These are phyloP conservation scores for Diogma glabrata DNA, from an alignment of 2,888 invertebrate species.

Conservation along the genomic window DNA sequence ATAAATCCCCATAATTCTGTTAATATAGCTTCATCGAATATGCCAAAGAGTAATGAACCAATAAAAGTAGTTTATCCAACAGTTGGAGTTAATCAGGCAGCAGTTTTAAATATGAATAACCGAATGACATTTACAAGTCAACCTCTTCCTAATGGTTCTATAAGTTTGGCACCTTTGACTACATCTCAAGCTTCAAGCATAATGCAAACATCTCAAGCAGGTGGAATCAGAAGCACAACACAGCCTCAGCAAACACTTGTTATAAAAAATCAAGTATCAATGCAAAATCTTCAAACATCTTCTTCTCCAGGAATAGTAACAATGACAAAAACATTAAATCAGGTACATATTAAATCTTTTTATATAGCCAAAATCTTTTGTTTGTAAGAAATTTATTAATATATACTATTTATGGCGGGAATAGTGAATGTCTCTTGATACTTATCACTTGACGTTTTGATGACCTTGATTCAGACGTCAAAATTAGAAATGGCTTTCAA, in stretches of 20 bases:
- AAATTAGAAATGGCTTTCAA: too few species aligned
- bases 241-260: conserved; percentile 32
- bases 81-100: conserved; percentile 24
- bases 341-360: conserved; percentile 30
- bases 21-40: conserved; percentile 24
- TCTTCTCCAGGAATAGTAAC: conserved; percentile 52
- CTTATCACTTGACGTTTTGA: not conserved
- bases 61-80: conserved; percentile 43
- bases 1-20: not conserved
- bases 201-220: conserved; percentile 22
- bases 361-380: too few species aligned
- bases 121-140: conserved; percentile 52
- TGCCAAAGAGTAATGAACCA: conserved; percentile 40
- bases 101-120: conserved; percentile 36
- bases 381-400: not conserved
- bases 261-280: conserved; percentile 41
- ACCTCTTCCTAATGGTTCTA: conserved; percentile 56
- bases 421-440: too few species aligned
- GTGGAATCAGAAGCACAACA: conserved; percentile 23
- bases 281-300: conserved; percentile 40
- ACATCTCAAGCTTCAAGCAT: conserved; percentile 18
- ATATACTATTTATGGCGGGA: conserved; percentile 4
- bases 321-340: conserved; percentile 44
- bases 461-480: conserved; percentile 8
- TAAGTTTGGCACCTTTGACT: conserved; percentile 45